Base-by-base conservation (phyloP, 2,797 vertebrate species). In the Rhinogobio ventralis region DNA sequence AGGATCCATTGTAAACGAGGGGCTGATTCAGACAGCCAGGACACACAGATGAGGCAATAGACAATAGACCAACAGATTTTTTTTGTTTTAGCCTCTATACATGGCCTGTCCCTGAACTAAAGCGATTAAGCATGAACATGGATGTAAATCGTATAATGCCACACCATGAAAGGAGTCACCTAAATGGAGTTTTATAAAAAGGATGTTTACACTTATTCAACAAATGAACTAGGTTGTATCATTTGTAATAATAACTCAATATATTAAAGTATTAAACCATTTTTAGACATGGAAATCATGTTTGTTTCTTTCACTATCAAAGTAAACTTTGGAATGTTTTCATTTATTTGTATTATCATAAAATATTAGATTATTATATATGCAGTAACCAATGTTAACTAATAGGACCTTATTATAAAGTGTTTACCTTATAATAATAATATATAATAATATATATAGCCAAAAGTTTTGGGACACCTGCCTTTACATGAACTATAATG, bases 1-100 rank as follows among this genome's bases (percentile, higher is more conserved):
- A 72, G 73, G 82, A 49, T 17, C 69, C 71, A 82, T 86, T 85
- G 82, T 87, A 46, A 76, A 83, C 4, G 17, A 17, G 46, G 28
- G 67, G 55, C 78, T 28, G 55, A 72, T 71, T 81, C 69, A 80
- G 64, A 36, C 9, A 45, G 49, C 19, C 20, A 13, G 46, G 30
- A 72, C 46, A 74, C 19, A 80, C 51, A 28, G 10, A 39, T 15
- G 79, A 74, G 75, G 30, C 42, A 75, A 66, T 5, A 17, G 39
- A 71, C 84, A 78, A 74, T 71, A 69, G 66, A 45, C 39, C 39
- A n/a, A 42, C n/a, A 25, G 28, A 23, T 66, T 57, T 82, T 28
- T 77, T 62, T 67, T 45, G 42, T 75, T 45, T 64, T 66, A 9
- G 46, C 20, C 14, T 13, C 4, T 2, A 30, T n/a, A 4, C 42